Percentiles rank a stretch among this genome's conserved stretches.
These are phyloP conservation scores for Leptinotarsa undecemlineata DNA, from an alignment of 1,140 invertebrate species.

Conservation along the genomic window DNA sequence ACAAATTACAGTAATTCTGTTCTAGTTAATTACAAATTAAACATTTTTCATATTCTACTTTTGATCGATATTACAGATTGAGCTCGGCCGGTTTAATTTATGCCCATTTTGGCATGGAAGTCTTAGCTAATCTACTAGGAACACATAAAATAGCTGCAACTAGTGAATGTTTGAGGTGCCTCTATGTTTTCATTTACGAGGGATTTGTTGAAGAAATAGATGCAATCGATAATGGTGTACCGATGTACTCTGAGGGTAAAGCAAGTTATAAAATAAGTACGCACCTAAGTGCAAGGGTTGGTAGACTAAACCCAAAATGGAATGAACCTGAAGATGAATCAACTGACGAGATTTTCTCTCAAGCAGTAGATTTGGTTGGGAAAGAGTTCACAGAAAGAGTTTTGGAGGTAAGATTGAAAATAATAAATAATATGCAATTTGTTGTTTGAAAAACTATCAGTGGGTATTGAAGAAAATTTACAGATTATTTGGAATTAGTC, in stretches of 20 bases:
- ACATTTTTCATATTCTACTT: background rate
- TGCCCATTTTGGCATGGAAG: constrained; percentile 83
- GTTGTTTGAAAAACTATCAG: background rate
- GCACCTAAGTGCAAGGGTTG: constrained; percentile 75
- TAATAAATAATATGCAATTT: too few relatives aligned
- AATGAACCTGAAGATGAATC: constrained; percentile 67
- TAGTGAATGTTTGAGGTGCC: constrained; percentile 59
- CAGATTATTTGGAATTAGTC: too few relatives aligned
- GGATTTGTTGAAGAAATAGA: constrained; percentile 93
- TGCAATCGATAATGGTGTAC: constrained; percentile 94
- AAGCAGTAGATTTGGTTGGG: constrained; percentile 80
- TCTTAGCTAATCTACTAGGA: constrained; percentile 67
- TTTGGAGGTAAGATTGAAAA: constrained; percentile 50
- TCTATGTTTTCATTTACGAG: constrained; percentile 88
- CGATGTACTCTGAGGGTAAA: constrained; percentile 73
- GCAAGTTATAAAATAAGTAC: constrained; percentile 82
- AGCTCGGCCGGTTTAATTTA: constrained; percentile 96
- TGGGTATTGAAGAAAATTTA: too few relatives aligned
- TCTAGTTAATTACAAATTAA: too few relatives aligned
- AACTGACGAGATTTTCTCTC: constrained; percentile 65
- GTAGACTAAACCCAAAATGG: constrained; percentile 85
- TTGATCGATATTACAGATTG: constrained; percentile 63
- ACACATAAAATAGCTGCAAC: constrained; percentile 55
- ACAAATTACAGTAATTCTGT: too few relatives aligned
- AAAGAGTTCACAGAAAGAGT: constrained; percentile 80